A percentile compares a stretch with the other conserved stretches of the same genome.
Evolutionary conservation across 2,888 invertebrate species (phyloP).

Genomic region (Agrypnus murinus): DNA sequence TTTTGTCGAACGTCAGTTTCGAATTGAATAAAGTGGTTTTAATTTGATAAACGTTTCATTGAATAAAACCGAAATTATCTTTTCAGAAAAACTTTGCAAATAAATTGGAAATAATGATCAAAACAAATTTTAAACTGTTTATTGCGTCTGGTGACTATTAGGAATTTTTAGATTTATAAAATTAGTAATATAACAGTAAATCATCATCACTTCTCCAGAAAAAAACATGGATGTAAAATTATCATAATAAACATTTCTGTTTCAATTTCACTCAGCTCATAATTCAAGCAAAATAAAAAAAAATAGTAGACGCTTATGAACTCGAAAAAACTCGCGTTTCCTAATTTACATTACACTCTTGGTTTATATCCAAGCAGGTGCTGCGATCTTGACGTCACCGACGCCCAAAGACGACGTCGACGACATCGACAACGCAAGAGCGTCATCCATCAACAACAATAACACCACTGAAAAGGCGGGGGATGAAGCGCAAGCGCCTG

Average conservation of each 20-base stretch:
- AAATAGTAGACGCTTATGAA: conserved; percentile 33
- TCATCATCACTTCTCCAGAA: background rate
- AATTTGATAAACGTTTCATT: conserved; percentile 26
- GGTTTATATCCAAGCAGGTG: conserved; percentile 66
- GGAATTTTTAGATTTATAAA: background rate
- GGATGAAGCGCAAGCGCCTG: conserved; percentile 63
- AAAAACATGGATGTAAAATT: background rate
- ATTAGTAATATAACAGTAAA: background rate
- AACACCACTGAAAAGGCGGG: conserved; percentile 36
- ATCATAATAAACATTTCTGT: conserved; percentile 1
- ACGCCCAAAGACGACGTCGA: conserved; percentile 38
- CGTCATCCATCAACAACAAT: conserved; percentile 3
- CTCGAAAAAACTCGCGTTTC: conserved; percentile 39
- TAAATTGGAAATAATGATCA: background rate
- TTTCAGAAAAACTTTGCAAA: background rate
- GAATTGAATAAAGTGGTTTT: conserved; percentile 15
- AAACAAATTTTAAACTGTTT: background rate
- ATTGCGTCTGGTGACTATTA: background rate
- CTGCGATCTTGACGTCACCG: conserved; percentile 66
- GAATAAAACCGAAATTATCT: conserved; percentile 4
- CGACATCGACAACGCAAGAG: conserved; percentile 15
- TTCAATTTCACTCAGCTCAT: conserved; percentile 8
- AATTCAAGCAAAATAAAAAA: too few species aligned
- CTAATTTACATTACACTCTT: conserved; percentile 48
- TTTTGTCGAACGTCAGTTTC: conserved; percentile 25